Evolutionary conservation across 2,797 vertebrate species (phyloP), one percentile per base, ranked within the genome.

Genomic region (Sorex maritimensis): DNA sequence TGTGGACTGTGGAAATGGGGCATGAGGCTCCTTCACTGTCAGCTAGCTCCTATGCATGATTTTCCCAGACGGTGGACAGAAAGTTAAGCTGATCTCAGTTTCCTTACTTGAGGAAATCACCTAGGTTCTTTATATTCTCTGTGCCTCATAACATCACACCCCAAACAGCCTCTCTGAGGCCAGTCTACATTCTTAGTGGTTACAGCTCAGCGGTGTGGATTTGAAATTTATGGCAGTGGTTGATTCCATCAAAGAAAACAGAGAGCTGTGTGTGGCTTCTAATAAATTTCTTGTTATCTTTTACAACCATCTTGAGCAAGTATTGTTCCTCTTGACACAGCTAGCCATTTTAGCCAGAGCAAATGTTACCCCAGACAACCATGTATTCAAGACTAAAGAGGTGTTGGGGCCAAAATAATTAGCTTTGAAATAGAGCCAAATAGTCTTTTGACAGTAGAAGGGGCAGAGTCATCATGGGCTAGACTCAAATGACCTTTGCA

Each of bases 251-350:
- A 89, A 94, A 93, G 82, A 75, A 65, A 93, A 63, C 41, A 72
- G 80, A 92, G 88, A 21, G 26, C 55, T 96, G 92, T 95, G 34
- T 82, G 88, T 94, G 97, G 92, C 95, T 96, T 92, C 63, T 91
- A 97, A 98, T 97, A 96, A 98, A 98, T 97, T 97, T 93, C 93
- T 97, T 74, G 94, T 97, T 98, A 97, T 97, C 97, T 98, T 98
- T 98, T 97, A 96, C 80, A 98, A 88, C 96, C 97, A 96, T 98
- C 97, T 97, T 14, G 55, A 95, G 92, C 61, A 88, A 97, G 92
- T 97, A 77, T 87, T 81, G 72, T 96, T 98, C 95, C 92, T 95
- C 6, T 26, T 80, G 46, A 91, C 87, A 58, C n/a, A 95, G 93
- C 0, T 0, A 95, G 78, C 94, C 5, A 0, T 0, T 88, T 95